Conservation (phyloP, 2,888 invertebrate genomes). For the Apodemia duryi region DNA sequence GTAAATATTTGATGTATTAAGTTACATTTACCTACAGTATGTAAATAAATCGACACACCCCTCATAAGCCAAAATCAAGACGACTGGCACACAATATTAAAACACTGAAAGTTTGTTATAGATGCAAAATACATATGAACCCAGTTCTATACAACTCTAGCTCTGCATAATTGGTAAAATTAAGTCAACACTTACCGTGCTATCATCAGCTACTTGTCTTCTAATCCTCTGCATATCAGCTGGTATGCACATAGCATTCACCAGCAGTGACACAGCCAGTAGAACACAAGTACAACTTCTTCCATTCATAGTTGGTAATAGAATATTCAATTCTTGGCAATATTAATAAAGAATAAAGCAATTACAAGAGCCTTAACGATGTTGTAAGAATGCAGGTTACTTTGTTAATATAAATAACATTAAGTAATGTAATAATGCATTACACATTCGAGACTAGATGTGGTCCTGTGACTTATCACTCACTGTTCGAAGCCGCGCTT, state of each 20-base stretch:
- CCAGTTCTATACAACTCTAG: too few relatives aligned
- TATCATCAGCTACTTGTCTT: constrained; percentile 35
- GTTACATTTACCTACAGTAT: too few relatives aligned
- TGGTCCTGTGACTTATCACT: constrained; percentile 37
- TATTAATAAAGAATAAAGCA: not conserved
- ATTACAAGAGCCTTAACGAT: constrained; percentile 13
- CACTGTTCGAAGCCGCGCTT: constrained; percentile 40
- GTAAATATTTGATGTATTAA: too few relatives aligned
- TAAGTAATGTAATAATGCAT: constrained; percentile 11
- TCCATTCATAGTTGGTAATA: constrained; percentile 47
- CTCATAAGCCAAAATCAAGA: too few relatives aligned
- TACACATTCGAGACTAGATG: constrained; percentile 45
- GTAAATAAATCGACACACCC: too few relatives aligned
- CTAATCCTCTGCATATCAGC: constrained; percentile 29
- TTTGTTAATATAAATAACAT: constrained; percentile 16
- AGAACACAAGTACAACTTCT: constrained; percentile 37
- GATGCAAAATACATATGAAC: too few relatives aligned
- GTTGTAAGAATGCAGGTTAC: constrained; percentile 14
- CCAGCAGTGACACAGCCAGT: constrained; percentile 44
- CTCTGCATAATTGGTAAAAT: too few relatives aligned
- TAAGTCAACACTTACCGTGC: constrained; percentile 38
- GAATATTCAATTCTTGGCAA: constrained; percentile 31
- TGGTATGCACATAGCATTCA: constrained; percentile 49
- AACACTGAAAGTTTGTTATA: too few relatives aligned
- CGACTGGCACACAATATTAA: too few relatives aligned